These are phyloP conservation scores for Procambarus clarkii DNA, from an alignment of 1,140 invertebrate species.

Conservation along the genomic window DNA sequence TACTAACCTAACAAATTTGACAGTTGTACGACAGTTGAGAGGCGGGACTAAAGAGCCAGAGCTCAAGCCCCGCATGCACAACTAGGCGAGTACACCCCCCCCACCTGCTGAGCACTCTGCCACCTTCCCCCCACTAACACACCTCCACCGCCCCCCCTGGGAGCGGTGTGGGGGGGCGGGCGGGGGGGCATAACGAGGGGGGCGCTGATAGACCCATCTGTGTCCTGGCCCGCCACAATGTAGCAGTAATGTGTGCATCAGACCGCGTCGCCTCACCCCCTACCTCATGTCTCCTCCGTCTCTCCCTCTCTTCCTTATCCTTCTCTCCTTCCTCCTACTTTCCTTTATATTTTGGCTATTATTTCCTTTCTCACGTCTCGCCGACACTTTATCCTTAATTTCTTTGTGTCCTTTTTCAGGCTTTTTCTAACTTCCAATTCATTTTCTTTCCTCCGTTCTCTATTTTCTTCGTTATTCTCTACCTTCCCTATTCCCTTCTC, in stretches of 20 bases:
- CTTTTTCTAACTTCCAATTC: neutral
- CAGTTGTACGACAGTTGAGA: too few relatives aligned
- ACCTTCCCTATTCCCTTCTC: neutral
- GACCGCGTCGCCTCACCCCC: neutral
- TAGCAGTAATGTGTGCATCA: slow-evolving; percentile 12
- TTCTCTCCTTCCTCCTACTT: neutral
- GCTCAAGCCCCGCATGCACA: too few relatives aligned
- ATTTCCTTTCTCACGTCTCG: too few relatives aligned
- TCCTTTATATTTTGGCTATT: too few relatives aligned
- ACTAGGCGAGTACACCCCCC: too few relatives aligned
- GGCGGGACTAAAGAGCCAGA: too few relatives aligned
- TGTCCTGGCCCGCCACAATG: slow-evolving; percentile 11
- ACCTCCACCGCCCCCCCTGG: too few relatives aligned
- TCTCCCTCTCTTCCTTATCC: neutral
- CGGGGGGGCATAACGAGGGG: neutral
- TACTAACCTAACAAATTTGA: too few relatives aligned
- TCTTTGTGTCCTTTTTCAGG: neutral
- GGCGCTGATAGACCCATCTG: slow-evolving; percentile 30
- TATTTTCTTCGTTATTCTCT: neutral
- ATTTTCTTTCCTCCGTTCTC: neutral
- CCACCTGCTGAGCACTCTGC: neutral
- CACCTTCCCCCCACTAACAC: neutral
- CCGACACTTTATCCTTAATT: neutral
- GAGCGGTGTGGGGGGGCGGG: neutral
- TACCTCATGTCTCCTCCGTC: too few relatives aligned